Evolutionary conservation across 2,888 invertebrate genomes (phyloP), one percentile per base, ranked within the genome.

Genomic region (Teleogryllus oceanicus): DNA sequence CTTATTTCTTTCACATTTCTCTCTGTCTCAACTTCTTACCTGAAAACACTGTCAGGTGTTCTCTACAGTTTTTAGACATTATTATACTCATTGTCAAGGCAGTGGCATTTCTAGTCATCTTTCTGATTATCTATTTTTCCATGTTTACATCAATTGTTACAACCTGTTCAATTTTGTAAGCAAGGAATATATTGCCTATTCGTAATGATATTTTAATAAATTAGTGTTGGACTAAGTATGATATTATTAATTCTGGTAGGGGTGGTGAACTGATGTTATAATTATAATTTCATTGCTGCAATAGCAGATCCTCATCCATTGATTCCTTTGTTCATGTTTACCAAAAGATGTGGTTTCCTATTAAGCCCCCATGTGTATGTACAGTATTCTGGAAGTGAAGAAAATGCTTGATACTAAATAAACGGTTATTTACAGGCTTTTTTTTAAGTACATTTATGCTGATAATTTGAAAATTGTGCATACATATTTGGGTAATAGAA

Each of bases 171-270:
- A 81, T 82, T 81, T 82, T 82, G 82, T 82, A 82, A 81, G 81
- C 81, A 82, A 81, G 81, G 81, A 81, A 82, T 82, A 81, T 82
- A 82, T 81, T 82, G 80, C 81, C 81, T 82, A 81, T 82, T 81
- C 81, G 80, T 82, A 82, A 82, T 82, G 80, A 82, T 82, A 82
- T 82, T 82, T 82, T 82, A 82, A 82, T 82, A 81, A 82, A 82
- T 82, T 82, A 82, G 82, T 81, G 82, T 82, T 82, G 81, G 82
- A 82, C 82, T 82, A 82, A 80, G 20, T 20, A 75, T 24, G 20
- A 24, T 20, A 20, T 75, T 75, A 75, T 75, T 75, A 79, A 50
- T 50, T 62, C 37, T 37, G 62, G 13, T 62, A 62, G 62, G 62
- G 62, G 62, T 18, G 62, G 37, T 37, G 37, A 37, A 37, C n/a